Evolutionary conservation across 2,113 vertebrate species (phyloP), one percentile per base, ranked within the genome.

Genomic region (Callithrix jacchus): DNA sequence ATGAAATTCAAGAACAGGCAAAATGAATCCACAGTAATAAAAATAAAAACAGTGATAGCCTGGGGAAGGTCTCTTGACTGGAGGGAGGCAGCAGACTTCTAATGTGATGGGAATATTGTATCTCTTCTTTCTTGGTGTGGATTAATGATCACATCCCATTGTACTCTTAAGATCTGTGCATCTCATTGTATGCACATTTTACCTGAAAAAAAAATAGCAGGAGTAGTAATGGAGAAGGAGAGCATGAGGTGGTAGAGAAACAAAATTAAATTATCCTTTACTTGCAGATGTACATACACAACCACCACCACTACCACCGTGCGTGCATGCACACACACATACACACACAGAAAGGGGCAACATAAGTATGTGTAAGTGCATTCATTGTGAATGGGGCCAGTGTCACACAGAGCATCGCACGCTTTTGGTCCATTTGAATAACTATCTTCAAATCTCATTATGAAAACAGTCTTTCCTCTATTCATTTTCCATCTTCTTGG

Each of bases 41-140:
- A 92, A 89, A 79, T 93, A 21, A 85, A 76, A 97, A 80, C 9
- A 49, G 5, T 61, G 58, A 45, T 66, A 32, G 37, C 40, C 37
- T 54, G 5, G 42, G n/a, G 32, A 21, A 23, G 58, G 4, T 66
- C 3, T 35, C 52, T 56, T 56, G 58, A 49, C 49, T 5, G 6
- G 20, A 52, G n/a, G 3, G 45, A 47, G 25, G 27, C 74, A 30
- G 42, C 52, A 71, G 76, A 47, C 37, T 64, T 91, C 71, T n/a
- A 40, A 80, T 21, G 40, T 49, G 70, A 20, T 42, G 0, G 17
- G 45, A 58, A 89, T 40, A 82, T 20, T n/a, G 35, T 25, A 1
- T 1, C 10, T 23, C n/a, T 95, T 79, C 40, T 64, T 11, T 64
- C 11, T 11, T 12, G 37, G 37, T 4, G 30, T 81, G 40, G 49